phyloP scores from a whole-genome alignment of 2,797 vertebrate species.

The Linurgus olivaceus region DNA sequence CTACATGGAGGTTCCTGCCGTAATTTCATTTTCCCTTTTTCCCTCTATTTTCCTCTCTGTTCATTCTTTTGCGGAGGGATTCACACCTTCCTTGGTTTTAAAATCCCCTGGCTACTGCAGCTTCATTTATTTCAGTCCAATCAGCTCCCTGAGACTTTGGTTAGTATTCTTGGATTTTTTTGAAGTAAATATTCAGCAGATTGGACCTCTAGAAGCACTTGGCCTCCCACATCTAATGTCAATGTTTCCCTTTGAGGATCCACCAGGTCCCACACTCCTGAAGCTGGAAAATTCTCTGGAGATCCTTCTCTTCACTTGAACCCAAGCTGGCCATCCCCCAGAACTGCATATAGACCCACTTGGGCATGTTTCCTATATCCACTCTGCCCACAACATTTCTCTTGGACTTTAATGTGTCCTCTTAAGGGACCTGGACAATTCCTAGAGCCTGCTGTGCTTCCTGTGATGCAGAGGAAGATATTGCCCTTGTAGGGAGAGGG shows the following conservation, averaged over 20 bases:
- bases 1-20: not conserved
- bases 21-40: not conserved
- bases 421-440: not conserved
- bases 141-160: not conserved
- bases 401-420: not conserved
- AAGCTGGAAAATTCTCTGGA: not conserved
- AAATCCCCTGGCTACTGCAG: not conserved
- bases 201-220: not conserved
- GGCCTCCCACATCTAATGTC: not conserved
- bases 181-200: not conserved
- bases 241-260: not conserved
- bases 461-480: not conserved
- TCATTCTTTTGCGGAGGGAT: not conserved
- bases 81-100: not conserved
- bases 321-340: not conserved
- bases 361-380: not conserved
- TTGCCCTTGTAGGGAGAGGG: not conserved
- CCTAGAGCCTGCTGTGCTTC: not conserved
- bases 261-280: not conserved
- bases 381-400: not conserved
- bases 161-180: not conserved
- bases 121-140: not conserved
- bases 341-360: not conserved
- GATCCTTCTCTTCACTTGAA: not conserved
- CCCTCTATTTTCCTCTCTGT: not conserved